A percentile compares a stretch with the other conserved stretches of the same genome.
These are phyloP conservation scores for Falcaria lacertinaria DNA, from an alignment of 2,888 invertebrate genomes.

Conservation along the genomic window DNA sequence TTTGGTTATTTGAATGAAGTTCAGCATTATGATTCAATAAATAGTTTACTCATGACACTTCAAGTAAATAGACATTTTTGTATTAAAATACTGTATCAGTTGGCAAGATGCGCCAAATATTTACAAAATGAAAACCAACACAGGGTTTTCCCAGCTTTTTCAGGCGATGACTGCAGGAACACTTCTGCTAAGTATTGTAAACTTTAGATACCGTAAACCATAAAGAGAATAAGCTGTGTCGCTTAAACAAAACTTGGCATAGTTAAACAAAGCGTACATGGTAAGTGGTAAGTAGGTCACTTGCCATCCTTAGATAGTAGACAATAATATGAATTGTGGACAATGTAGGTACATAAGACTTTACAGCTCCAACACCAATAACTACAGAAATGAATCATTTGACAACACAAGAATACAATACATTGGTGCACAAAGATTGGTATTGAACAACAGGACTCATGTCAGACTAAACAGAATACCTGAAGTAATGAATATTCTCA, in stretches of 20 bases:
- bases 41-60: constrained; percentile 56
- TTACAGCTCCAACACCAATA: constrained; percentile 20
- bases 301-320: constrained; percentile 28
- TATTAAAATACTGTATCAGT: constrained; percentile 26
- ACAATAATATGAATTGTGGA: constrained; percentile 25
- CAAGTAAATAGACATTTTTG: constrained; percentile 29
- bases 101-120: constrained; percentile 28
- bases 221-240: background rate
- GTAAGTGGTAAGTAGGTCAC: constrained; percentile 31
- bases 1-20: constrained; percentile 41
- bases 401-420: constrained; percentile 18
- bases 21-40: constrained; percentile 58
- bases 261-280: constrained; percentile 20
- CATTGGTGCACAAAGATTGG: constrained; percentile 13
- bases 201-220: background rate
- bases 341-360: constrained; percentile 17
- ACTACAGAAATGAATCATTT: constrained; percentile 28
- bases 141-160: constrained; percentile 20
- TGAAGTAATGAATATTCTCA: background rate
- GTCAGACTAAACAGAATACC: background rate
- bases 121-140: constrained; percentile 15
- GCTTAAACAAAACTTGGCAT: constrained; percentile 16
- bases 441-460: constrained; percentile 8
- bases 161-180: background rate
- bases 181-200: background rate